phyloP scores from a whole-genome alignment of 2,888 invertebrate genomes.

The Cephus sareptanus region DNA sequence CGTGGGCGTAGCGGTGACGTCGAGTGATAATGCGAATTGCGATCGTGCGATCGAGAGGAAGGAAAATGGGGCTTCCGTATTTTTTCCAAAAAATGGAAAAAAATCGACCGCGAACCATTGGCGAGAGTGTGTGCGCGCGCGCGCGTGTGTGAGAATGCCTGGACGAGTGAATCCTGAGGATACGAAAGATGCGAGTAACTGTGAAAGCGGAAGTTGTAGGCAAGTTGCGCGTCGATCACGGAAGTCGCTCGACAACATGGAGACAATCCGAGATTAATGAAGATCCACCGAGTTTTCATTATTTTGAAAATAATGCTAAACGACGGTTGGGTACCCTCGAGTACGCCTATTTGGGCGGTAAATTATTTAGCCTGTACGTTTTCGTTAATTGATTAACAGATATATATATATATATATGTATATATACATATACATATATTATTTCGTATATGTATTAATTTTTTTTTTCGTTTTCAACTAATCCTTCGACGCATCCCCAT shows the following conservation, averaged over 20 bases:
- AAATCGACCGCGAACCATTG: background rate
- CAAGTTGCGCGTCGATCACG: background rate
- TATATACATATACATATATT: background rate
- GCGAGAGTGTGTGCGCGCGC: background rate
- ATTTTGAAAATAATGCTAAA: constrained; percentile 34
- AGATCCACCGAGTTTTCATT: constrained; percentile 49
- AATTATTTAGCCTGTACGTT: background rate
- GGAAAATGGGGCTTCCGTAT: constrained; percentile 30
- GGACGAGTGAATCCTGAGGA: background rate
- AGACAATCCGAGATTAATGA: background rate
- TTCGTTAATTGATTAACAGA: background rate
- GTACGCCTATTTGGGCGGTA: constrained; percentile 56
- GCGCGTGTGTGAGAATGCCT: background rate
- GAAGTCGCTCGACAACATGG: background rate
- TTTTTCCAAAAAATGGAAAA: constrained; percentile 18
- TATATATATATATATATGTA: no score
- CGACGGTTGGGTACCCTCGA: constrained; percentile 44
- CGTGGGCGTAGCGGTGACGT: background rate
- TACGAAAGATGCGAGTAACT: background rate
- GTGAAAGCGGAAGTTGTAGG: background rate
- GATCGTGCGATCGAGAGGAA: constrained; percentile 22
- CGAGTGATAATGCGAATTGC: constrained; percentile 10
- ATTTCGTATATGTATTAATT: background rate
- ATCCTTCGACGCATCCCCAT: background rate
- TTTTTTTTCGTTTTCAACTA: background rate